A percentile compares a stretch with the other conserved stretches of the same genome.
phyloP scores from a whole-genome alignment of 1,140 invertebrate species.

The Ephestia elutella region DNA sequence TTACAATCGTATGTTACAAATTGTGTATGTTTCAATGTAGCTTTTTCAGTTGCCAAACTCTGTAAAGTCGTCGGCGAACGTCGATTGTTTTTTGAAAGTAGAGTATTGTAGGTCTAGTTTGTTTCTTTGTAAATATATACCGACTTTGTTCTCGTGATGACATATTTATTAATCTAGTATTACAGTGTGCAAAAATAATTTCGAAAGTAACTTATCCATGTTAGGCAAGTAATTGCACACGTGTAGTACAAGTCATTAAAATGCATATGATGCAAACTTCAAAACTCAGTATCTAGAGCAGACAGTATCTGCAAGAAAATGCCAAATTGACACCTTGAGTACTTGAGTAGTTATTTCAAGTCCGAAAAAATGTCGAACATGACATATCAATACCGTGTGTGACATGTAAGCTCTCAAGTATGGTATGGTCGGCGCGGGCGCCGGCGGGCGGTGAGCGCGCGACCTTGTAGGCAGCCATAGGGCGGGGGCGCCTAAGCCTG shows the following conservation, averaged over 20 bases:
- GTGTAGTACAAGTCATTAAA: not conserved
- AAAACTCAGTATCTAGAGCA: not conserved
- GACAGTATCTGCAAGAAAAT: not conserved
- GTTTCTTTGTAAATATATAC: no score
- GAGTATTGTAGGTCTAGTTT: no score
- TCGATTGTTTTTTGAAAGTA: no score
- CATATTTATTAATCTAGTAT: not conserved
- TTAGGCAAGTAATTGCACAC: not conserved
- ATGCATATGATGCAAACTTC: conserved; percentile 1
- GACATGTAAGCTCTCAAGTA: not conserved
- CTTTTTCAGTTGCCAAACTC: no score
- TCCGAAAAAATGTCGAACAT: not conserved
- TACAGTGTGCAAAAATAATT: not conserved
- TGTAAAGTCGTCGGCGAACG: no score
- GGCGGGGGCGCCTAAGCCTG: conserved; percentile 58
- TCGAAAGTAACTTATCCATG: not conserved
- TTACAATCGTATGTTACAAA: no score
- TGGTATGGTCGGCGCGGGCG: conserved; percentile 37
- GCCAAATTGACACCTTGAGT: not conserved
- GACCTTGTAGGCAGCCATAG: conserved; percentile 50
- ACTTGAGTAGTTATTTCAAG: not conserved
- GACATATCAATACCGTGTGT: conserved; percentile 1
- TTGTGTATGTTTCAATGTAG: no score
- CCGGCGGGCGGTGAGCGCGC: conserved; percentile 40
- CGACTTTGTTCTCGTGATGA: not conserved